phyloP scores from a whole-genome alignment of 2,113 vertebrate species.

The Phaetusa simplex region DNA sequence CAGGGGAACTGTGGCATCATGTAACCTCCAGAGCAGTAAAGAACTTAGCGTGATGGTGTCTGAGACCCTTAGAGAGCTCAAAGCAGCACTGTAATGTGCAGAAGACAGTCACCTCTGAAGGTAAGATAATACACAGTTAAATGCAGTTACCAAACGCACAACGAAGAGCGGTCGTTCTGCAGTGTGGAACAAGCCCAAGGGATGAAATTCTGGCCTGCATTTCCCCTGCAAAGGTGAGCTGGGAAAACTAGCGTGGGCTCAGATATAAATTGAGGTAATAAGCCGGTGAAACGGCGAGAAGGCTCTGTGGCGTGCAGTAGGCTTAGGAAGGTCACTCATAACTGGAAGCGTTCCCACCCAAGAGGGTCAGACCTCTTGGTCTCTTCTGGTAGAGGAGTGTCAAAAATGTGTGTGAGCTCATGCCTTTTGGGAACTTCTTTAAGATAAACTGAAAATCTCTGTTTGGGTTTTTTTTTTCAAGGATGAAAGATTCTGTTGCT shows the following conservation, averaged over 20 bases:
- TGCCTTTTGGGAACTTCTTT: neutral
- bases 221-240: neutral
- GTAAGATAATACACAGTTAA: neutral
- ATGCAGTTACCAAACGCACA: neutral
- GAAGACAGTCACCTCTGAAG: neutral
- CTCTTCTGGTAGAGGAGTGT: neutral
- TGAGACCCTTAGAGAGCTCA: neutral
- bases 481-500: neutral
- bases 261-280: neutral
- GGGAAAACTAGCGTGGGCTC: neutral
- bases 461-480: neutral
- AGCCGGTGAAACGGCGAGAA: neutral
- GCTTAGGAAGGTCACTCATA: neutral
- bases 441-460: neutral
- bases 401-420: neutral
- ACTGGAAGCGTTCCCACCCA: neutral
- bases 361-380: neutral
- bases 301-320: neutral
- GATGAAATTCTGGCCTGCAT: neutral
- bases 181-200: neutral
- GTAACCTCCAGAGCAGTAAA: neutral
- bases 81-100: neutral
- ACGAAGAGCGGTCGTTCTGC: neutral
- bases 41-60: neutral
- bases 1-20: neutral